Base-by-base conservation (phyloP, 1,140 invertebrate species). In the Apis laboriosa region DNA sequence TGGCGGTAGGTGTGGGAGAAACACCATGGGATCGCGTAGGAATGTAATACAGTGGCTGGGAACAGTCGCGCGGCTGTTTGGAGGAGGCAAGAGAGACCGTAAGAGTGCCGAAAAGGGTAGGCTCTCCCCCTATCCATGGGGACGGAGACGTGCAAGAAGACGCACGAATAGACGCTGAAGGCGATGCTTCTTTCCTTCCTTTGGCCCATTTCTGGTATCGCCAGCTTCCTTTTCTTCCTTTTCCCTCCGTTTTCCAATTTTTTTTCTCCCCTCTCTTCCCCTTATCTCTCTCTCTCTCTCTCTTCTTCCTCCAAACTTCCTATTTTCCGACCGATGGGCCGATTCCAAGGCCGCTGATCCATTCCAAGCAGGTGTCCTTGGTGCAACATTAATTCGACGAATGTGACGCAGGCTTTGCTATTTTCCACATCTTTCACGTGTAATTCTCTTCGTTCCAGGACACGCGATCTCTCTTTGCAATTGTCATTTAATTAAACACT, bases 1-100 rank as follows among this genome's bases (percentile, higher is more conserved):
- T 55, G 34, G 34, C 2, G 34, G 64, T 63, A 68, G 85, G 77
- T 70, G 64, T 53, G 15, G 24, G 53, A n/a, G n/a, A 51, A 21
- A 28, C 28, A 15, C 63, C 78, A 60, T 58, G 56, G 15, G 64
- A 55, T 56, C 82, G 72, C 72, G 51, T 67, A 64, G 83, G 83
- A 86, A 90, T 85, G 85, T 84, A 90, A 90, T 88, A 89, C 78
- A 86, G 80, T 84, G 82, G 87, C 84, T 85, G 83, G 75, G 77
- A 84, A 79, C 81, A 24, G 83, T 90, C 88, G 83, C 86, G 80
- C 84, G 83, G 88, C 83, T 88, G 85, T 90, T 90, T 88, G 85
- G 85, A 80, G 70, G 64, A 70, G 85, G 24, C 21, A 53, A 55
- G 21, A 49, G 19, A 70, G 15, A 21, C 55, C 15, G 61, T 55